A percentile compares a stretch with the other conserved stretches of the same genome.
Evolutionary conservation across 2,888 invertebrate genomes (phyloP).

Genomic region (Lasioglossum pauxillum): DNA sequence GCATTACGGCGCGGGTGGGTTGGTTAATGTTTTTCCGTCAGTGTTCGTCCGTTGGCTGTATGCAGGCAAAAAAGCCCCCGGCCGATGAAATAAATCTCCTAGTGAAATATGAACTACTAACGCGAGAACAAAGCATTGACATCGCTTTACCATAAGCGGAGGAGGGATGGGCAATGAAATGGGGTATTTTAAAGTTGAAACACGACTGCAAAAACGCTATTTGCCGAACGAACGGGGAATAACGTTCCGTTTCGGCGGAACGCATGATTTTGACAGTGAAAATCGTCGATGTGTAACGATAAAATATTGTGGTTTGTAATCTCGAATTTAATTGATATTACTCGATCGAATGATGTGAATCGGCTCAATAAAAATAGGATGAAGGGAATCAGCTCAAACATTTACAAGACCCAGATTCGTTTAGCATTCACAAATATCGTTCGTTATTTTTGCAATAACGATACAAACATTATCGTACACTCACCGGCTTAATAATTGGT

Average conservation of each 20-base stretch:
- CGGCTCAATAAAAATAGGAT: neutral
- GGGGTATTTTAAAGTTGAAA: conserved; percentile 47
- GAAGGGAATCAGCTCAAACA: neutral
- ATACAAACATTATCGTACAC: neutral
- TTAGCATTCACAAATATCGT: neutral
- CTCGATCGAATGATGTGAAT: neutral
- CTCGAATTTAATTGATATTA: neutral
- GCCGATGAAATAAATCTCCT: conserved; percentile 35
- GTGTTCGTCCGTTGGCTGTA: neutral
- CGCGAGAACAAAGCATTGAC: conserved; percentile 30
- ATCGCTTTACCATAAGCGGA: conserved; percentile 12
- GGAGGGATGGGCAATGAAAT: conserved; percentile 9
- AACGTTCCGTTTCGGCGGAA: neutral
- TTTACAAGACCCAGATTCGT: neutral
- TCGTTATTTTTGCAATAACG: neutral
- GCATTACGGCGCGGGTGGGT: neutral
- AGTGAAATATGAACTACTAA: conserved; percentile 30
- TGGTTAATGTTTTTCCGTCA: neutral
- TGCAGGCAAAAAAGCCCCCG: conserved; percentile 17
- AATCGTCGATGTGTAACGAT: neutral
- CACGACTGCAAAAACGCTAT: neutral
- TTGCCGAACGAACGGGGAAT: neutral
- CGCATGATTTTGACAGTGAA: neutral
- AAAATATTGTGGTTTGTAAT: neutral
- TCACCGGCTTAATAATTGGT: neutral